A percentile compares a stretch with the other conserved stretches of the same genome.
Conservation (phyloP, 30 jellyfish, hydroid and myxozoan species). For the Nemopilema nomurai region DNA sequence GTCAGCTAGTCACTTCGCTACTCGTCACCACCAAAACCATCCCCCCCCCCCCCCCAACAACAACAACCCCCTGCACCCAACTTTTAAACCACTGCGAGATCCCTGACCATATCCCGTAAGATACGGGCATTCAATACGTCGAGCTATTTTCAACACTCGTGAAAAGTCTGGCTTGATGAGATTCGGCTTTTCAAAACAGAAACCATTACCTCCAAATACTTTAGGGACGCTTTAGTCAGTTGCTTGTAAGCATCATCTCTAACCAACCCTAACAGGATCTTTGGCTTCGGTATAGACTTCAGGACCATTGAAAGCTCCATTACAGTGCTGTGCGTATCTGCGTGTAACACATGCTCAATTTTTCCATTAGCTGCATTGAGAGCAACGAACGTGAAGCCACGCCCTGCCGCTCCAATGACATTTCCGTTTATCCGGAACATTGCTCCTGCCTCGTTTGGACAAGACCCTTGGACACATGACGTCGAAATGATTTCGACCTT, state of each 20-base stretch:
- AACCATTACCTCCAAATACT: constrained; percentile 15
- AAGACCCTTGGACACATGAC: not conserved
- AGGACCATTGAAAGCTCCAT: not conserved
- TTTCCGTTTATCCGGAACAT: not conserved
- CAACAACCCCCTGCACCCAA: too few relatives aligned
- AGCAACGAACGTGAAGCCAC: constrained; percentile 14
- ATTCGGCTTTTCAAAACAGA: not conserved
- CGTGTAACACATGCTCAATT: constrained; percentile 2
- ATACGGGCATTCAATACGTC: too few relatives aligned
- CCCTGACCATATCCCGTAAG: too few relatives aligned
- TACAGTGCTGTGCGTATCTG: not conserved
- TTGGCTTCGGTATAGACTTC: not conserved
- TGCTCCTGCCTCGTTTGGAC: not conserved
- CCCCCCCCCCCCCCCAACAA: too few relatives aligned
- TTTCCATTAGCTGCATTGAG: constrained; percentile 5
- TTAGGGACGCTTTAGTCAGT: not conserved
- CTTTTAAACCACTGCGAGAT: too few relatives aligned
- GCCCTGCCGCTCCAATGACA: not conserved
- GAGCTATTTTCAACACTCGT: too few relatives aligned
- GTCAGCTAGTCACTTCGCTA: too few relatives aligned
- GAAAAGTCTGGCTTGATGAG: too few relatives aligned
- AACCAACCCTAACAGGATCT: constrained; percentile 10
- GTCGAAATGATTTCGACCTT: not conserved
- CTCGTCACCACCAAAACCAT: too few relatives aligned
- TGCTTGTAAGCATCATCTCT: constrained; percentile 12